Evolutionary conservation across 2,888 invertebrate species (phyloP), one percentile per base, ranked within the genome.

Genomic region (Rhorus exstirpatorius): DNA sequence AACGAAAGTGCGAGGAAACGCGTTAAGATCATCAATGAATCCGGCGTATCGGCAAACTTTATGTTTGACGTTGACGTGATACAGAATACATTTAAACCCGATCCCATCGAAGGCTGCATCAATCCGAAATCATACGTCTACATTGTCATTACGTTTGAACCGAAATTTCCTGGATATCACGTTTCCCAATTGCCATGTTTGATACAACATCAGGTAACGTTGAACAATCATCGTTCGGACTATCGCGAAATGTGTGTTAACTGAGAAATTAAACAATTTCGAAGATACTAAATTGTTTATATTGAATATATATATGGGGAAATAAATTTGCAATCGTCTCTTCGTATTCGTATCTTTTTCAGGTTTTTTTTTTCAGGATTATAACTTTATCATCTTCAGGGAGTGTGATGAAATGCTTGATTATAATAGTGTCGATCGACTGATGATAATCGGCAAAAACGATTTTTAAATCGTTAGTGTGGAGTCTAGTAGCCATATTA

Each of bases 161-260:
- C 93, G 0, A 77, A 74, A 24, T 79, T 86, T 31, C 55, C 70
- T 24, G 93, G 93, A 35, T 81, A 88, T 31, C 93, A 91, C 82
- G 84, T 87, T 3, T 89, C 90, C 74, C 78, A 89, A 53, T 81
- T 94, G 14, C 75, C 87, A n/a, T 91, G 92, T 80, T 86, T 93
- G 44, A 86, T 93, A 51, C 86, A 90, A 41, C 86, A 93, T 81
- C 92, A 92, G 81, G 94, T 93, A 91, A 89, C 7, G 12, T 24
- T 3, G 0, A 55, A 90, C 87, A 58, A 51, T 10, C 1, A 38
- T 7, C 4, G 1, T 38, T 38, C 38, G 4, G 1, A 38, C 4
- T 38, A 38, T 38, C 38, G 8, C 38, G 10, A 8, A 38, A 1
- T 38, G 38, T 38, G 4, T 31, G 31, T 31, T 2, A 31, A 31